Evolutionary conservation across 1,140 invertebrate genomes (phyloP).

Genomic region (Drosophila orosa): DNA sequence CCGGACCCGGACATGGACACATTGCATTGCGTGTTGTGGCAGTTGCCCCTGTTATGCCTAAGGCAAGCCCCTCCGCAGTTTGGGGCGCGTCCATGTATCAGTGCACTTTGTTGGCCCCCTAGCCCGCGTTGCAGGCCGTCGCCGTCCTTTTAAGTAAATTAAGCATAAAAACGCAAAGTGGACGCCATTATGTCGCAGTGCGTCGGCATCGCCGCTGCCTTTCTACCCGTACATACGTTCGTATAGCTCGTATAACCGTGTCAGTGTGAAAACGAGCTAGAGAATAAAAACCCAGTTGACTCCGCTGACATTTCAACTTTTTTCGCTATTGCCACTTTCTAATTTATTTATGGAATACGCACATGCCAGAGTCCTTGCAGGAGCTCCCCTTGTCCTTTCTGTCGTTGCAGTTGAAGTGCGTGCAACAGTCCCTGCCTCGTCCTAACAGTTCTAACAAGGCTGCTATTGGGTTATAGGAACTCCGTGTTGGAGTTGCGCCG

Average conservation of each 20-base stretch:
- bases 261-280: conserved; percentile 42
- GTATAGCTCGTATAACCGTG: conserved; percentile 11
- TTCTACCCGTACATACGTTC: neutral
- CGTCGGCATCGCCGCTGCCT: conserved; percentile 47
- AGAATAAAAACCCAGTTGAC: conserved; percentile 24
- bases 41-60: conserved; percentile 38
- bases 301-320: conserved; percentile 59
- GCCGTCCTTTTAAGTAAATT: conserved; percentile 82
- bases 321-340: conserved; percentile 74
- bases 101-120: conserved; percentile 34
- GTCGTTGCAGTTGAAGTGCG: conserved; percentile 74
- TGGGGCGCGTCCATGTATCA: conserved; percentile 49
- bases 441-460: conserved; percentile 57
- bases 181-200: conserved; percentile 83
- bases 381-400: conserved; percentile 2
- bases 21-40: conserved; percentile 62
- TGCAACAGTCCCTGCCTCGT: conserved; percentile 59
- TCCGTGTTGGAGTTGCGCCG: conserved; percentile 9
- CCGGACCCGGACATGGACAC: conserved; percentile 26
- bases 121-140: conserved; percentile 45
- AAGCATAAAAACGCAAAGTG: conserved; percentile 83
- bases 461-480: conserved; percentile 39
- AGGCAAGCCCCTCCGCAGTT: conserved; percentile 38
- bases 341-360: conserved; percentile 78
- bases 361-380: conserved; percentile 10